A percentile compares a stretch with the other conserved stretches of the same genome.
Evolutionary conservation across 2,113 vertebrate species (phyloP).

Genomic region (Egretta garzetta): DNA sequence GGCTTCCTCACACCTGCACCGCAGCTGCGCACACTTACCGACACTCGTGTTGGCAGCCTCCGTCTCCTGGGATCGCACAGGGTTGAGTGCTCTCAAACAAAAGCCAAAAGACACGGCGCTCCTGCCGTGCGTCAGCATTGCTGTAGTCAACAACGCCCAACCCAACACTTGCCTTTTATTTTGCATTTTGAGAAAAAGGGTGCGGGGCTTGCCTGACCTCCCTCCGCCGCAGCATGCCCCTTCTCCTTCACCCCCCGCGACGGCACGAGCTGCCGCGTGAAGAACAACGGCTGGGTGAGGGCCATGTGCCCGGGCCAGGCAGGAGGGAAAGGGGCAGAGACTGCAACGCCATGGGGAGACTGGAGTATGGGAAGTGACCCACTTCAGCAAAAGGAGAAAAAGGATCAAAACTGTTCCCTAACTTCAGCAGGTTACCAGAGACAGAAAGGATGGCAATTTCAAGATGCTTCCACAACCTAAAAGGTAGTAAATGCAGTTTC

Average conservation of each 20-base stretch:
- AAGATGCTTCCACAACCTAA: no score
- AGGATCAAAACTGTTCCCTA: background rate
- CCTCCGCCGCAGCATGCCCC: background rate
- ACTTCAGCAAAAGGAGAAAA: background rate
- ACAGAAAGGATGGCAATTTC: background rate
- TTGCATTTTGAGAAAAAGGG: background rate
- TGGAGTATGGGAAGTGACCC: background rate
- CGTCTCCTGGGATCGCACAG: background rate
- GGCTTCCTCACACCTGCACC: background rate
- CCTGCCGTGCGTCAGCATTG: background rate
- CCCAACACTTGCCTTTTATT: background rate
- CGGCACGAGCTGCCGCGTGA: fast-evolving
- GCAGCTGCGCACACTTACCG: background rate
- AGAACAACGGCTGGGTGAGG: background rate
- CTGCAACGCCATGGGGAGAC: fast-evolving
- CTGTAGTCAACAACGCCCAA: background rate
- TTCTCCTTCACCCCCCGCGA: background rate
- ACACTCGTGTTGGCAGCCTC: background rate
- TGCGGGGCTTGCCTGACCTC: background rate
- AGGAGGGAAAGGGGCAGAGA: background rate
- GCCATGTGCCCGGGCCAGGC: fast-evolving
- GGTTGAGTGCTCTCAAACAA: background rate
- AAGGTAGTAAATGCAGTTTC: background rate
- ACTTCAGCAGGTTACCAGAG: background rate
- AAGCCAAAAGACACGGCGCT: background rate